Conservation (phyloP, 2,888 invertebrate genomes). For the Heliconius erato region DNA sequence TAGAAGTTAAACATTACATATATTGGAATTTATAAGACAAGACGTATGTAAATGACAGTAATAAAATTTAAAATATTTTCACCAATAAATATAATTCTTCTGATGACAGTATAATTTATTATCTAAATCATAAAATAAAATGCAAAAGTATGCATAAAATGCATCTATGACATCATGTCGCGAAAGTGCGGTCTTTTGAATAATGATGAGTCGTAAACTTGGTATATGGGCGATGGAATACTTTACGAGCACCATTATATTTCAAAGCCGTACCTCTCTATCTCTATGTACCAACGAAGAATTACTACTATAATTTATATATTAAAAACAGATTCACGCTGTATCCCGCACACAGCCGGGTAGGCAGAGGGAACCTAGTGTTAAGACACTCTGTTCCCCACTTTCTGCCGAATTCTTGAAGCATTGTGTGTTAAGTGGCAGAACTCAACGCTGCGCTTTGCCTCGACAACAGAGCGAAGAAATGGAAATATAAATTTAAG, state of each 20-base stretch:
- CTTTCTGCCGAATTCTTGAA: too few species aligned
- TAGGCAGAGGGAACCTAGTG: too few species aligned
- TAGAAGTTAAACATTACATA: neutral
- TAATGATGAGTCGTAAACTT: slow-evolving; percentile 32
- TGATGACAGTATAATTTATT: slow-evolving; percentile 28
- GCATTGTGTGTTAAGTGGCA: too few species aligned
- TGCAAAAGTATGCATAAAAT: slow-evolving; percentile 50
- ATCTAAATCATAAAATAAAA: slow-evolving; percentile 30
- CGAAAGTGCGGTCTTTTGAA: slow-evolving; percentile 31
- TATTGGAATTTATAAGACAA: neutral
- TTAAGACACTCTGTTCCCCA: too few species aligned
- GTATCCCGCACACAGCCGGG: too few species aligned
- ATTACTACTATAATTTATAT: neutral
- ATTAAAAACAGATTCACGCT: too few species aligned
- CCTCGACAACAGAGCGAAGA: too few species aligned
- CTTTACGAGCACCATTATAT: slow-evolving; percentile 11
- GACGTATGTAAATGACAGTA: neutral
- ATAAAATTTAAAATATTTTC: slow-evolving; percentile 30
- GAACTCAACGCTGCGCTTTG: too few species aligned
- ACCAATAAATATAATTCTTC: slow-evolving; percentile 13
- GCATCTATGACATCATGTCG: slow-evolving; percentile 32
- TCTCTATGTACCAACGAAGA: slow-evolving; percentile 2
- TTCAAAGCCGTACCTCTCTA: slow-evolving; percentile 14
- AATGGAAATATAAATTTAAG: too few species aligned
- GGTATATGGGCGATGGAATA: slow-evolving; percentile 28